Conservation (phyloP, 2,797 vertebrate species). For the Neoniphon sammara region DNA sequence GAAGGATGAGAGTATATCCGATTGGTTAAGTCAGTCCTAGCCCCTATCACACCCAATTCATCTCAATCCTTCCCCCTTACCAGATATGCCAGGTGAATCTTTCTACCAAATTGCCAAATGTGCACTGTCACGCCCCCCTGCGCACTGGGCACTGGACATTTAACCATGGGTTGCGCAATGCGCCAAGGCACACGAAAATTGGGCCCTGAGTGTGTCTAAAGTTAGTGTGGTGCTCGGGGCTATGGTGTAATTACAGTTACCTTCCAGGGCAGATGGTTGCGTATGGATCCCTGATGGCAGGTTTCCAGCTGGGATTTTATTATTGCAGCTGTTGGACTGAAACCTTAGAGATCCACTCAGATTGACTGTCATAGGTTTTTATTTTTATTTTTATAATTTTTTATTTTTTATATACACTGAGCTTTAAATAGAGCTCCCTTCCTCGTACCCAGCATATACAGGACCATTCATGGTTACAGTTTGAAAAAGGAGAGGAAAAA, state of each 20-base stretch:
- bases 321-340: constrained; percentile 18
- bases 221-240: constrained; percentile 61
- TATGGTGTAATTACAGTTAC: constrained; percentile 76
- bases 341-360: not conserved
- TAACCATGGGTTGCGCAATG: too few species aligned
- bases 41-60: too few species aligned
- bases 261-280: constrained; percentile 46
- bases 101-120: too few species aligned
- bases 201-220: constrained; percentile 47
- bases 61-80: too few species aligned
- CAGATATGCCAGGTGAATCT: too few species aligned
- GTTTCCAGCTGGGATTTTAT: constrained; percentile 41
- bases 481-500: not conserved
- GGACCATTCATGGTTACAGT: not conserved
- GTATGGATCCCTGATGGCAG: constrained; percentile 45
- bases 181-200: too few species aligned
- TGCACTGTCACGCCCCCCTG: too few species aligned
- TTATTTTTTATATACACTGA: not conserved
- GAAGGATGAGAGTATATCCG: too few species aligned
- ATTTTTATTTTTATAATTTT: not conserved
- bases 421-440: not conserved
- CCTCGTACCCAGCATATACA: not conserved
- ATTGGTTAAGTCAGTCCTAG: too few species aligned
- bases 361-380: constrained; percentile 3
- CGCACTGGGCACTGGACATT: too few species aligned